Conservation (phyloP, 2,888 invertebrate genomes). For the Volucella bombylans region DNA sequence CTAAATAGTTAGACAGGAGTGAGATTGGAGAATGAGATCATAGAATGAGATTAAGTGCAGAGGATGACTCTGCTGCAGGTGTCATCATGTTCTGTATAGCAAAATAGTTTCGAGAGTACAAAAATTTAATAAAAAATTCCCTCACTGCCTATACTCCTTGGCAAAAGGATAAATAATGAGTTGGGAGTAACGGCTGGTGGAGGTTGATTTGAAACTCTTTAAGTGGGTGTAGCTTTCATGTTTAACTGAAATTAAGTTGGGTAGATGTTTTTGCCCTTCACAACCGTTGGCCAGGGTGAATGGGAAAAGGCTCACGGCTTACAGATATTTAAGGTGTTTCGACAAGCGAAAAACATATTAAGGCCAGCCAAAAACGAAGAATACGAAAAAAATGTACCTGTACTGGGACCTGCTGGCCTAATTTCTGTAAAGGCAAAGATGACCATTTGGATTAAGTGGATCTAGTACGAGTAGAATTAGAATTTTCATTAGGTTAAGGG, state of each 20-base stretch:
- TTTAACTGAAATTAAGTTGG: conserved; percentile 30
- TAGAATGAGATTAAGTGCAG: conserved; percentile 22
- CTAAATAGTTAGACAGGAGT: conserved; percentile 30
- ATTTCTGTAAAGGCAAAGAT: not conserved
- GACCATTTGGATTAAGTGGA: not conserved
- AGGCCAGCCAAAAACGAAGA: not conserved
- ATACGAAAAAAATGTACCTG: not conserved
- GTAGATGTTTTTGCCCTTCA: conserved; percentile 1
- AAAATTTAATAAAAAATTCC: conserved; percentile 26
- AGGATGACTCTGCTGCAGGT: conserved; percentile 14
- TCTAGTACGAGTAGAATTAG: not conserved
- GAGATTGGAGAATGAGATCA: not conserved
- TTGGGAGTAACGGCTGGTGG: not conserved
- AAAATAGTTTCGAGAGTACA: conserved; percentile 20
- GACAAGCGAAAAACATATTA: conserved; percentile 5
- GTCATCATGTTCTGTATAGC: conserved; percentile 17
- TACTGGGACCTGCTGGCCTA: conserved; percentile 12
- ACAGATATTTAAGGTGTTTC: conserved; percentile 11
- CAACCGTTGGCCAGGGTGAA: not conserved
- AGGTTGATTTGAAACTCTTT: not conserved
- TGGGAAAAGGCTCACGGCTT: not conserved
- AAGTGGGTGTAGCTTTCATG: conserved; percentile 48
- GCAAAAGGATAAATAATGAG: conserved; percentile 14
- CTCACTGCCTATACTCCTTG: not conserved
- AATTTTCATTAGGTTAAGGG: no score